These are phyloP conservation scores for Cephalopachus bancanus DNA, from an alignment of 2,797 vertebrate genomes.

Conservation along the genomic window DNA sequence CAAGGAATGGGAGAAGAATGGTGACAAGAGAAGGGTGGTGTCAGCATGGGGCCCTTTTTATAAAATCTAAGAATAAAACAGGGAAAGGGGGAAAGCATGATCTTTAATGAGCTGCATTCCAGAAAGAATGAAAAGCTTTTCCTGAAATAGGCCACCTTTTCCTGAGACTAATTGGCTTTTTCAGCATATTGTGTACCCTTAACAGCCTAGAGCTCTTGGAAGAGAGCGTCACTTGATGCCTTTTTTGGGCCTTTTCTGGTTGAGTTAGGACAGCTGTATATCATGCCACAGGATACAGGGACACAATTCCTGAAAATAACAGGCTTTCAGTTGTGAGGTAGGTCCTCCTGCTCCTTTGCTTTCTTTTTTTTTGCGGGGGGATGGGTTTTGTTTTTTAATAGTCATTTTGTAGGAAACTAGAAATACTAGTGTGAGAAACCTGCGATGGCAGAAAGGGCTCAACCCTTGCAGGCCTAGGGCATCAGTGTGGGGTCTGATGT, in stretches of 20 bases:
- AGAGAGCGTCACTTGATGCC: background rate
- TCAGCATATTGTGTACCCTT: background rate
- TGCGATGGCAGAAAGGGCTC: background rate
- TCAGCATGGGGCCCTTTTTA: background rate
- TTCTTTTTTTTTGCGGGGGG: background rate
- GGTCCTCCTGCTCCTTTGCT: background rate
- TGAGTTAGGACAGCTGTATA: background rate
- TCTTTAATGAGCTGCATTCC: slow-evolving; percentile 5
- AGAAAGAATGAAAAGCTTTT: slow-evolving; percentile 12
- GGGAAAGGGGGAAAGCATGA: background rate
- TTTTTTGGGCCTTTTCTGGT: slow-evolving; percentile 62
- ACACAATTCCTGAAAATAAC: slow-evolving; percentile 36
- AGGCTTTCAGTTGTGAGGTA: background rate
- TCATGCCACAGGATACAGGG: background rate
- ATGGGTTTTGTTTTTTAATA: background rate
- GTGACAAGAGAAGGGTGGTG: background rate
- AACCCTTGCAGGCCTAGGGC: too few species aligned
- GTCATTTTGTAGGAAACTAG: slow-evolving; percentile 32
- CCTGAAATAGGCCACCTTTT: background rate
- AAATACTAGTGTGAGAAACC: background rate
- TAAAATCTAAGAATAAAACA: background rate
- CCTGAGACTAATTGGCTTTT: background rate
- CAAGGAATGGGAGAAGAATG: background rate
- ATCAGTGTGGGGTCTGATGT: background rate
- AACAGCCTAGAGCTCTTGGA: background rate